phyloP scores from a whole-genome alignment of 64 coral and sea anemone species.

The Dendrophyllia cribrosa region DNA sequence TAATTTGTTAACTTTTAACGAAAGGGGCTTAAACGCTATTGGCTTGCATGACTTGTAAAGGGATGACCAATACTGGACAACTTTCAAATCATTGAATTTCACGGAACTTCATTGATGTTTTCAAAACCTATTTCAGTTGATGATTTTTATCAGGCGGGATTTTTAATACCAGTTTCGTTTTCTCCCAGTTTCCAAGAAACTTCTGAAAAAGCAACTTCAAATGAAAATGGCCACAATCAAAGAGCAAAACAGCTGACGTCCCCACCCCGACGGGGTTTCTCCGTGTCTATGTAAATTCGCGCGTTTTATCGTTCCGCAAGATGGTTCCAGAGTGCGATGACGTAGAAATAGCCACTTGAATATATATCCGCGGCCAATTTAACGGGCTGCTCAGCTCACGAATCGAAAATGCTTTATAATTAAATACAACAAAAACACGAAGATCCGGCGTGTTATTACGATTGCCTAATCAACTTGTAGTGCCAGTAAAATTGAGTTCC shows the following conservation, averaged over 20 bases:
- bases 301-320: not conserved
- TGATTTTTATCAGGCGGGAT: not conserved
- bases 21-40: not conserved
- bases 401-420: not conserved
- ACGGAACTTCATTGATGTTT: not conserved
- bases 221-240: too few species aligned
- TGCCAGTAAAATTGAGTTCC: not conserved
- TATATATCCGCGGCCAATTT: not conserved
- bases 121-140: not conserved
- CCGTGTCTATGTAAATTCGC: conserved; percentile 33
- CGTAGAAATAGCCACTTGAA: conserved; percentile 3
- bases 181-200: too few species aligned
- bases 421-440: not conserved
- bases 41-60: conserved; percentile 20
- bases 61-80: conserved; percentile 7
- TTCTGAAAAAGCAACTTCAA: too few species aligned
- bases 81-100: not conserved
- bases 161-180: not conserved
- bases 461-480: not conserved
- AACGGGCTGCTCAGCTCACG: conserved; percentile 10
- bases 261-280: too few species aligned
- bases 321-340: not conserved
- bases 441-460: not conserved
- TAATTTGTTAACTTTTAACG: not conserved
- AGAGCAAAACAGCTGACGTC: too few species aligned